A percentile compares a stretch with the other conserved stretches of the same genome.
These are phyloP conservation scores for Drosophila kurseongensis DNA, from an alignment of 1,140 invertebrate genomes.

Conservation along the genomic window DNA sequence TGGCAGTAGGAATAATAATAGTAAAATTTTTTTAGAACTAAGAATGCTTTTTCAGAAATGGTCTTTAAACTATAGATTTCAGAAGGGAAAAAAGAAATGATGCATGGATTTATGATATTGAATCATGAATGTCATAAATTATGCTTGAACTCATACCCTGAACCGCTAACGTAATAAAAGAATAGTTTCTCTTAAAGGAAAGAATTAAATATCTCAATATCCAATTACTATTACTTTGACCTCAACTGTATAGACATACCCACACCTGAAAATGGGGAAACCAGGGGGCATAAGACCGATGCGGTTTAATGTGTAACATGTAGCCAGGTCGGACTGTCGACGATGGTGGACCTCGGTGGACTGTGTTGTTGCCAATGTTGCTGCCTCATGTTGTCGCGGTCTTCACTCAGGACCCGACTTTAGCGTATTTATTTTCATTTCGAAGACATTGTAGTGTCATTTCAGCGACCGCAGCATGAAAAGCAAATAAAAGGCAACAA, in stretches of 20 bases:
- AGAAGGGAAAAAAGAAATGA: no score
- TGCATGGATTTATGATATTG: no score
- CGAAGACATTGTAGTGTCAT: slow-evolving; percentile 81
- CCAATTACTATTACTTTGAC: neutral
- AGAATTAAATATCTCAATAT: neutral
- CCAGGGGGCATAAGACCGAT: slow-evolving; percentile 11
- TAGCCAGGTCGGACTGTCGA: slow-evolving; percentile 58
- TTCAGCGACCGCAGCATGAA: slow-evolving; percentile 80
- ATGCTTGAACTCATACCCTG: no score
- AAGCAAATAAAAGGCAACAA: slow-evolving; percentile 71
- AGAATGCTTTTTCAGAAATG: neutral
- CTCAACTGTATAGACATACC: neutral
- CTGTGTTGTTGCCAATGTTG: slow-evolving; percentile 41
- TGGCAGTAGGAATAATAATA: no score
- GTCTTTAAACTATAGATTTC: no score
- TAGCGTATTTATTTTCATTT: slow-evolving; percentile 80
- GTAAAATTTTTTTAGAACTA: neutral
- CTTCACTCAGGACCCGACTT: slow-evolving; percentile 30
- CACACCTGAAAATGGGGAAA: neutral
- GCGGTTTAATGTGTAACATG: slow-evolving; percentile 79
- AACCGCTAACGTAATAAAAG: no score
- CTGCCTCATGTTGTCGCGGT: slow-evolving; percentile 45
- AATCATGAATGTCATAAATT: no score
- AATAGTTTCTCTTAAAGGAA: no score
- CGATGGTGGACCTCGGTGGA: slow-evolving; percentile 16